Evolutionary conservation across 2,888 invertebrate genomes (phyloP), one percentile per base, ranked within the genome.

Genomic region (Drosophila parthenogenetica): DNA sequence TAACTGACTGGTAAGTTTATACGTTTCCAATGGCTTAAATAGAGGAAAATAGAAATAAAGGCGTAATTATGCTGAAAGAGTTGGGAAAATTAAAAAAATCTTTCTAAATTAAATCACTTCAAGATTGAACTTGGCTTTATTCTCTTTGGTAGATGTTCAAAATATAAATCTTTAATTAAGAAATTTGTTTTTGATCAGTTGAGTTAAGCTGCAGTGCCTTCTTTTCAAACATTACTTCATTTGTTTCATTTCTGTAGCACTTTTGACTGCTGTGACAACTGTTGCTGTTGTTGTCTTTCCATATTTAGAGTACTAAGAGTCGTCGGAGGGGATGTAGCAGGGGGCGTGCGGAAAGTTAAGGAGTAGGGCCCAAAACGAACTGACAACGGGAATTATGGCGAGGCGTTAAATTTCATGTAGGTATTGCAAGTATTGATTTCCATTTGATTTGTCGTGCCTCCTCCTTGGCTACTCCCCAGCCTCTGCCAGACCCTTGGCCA

Each of bases 341-440:
- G n/a, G 37, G 13, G 46, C 14, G 17, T 7, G 1, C 8, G 13
- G 22, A 13, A 16, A 43, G 13, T 19, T 55, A 55, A 55, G 17
- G 17, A 32, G 13, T 13, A 14, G n/a, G 46, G 40, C 40, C 49
- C 29, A 29, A 29, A 35, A 46, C 45, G 13, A 40, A 29, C 40
- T 13, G 60, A 54, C 65, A 54, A 50, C 62, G 68, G 64, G 69
- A 64, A 73, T 72, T 59, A 29, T 69, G 35, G 64, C 62, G 51
- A 77, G 80, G 80, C 78, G 81, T 84, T 77, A 79, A 82, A 72
- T 81, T 79, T 80, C 79, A 73, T 82, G 84, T 82, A 75, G 86
- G 85, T 84, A 84, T 83, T 79, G 82, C 79, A 73, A 82, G 86
- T 84, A 84, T 85, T 85, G 85, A 85, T 85, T 86, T 85, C 84